A percentile compares a stretch with the other conserved stretches of the same genome.
These are phyloP conservation scores for Oreamnos americanus DNA, from an alignment of 2,113 vertebrate genomes.

Conservation along the genomic window DNA sequence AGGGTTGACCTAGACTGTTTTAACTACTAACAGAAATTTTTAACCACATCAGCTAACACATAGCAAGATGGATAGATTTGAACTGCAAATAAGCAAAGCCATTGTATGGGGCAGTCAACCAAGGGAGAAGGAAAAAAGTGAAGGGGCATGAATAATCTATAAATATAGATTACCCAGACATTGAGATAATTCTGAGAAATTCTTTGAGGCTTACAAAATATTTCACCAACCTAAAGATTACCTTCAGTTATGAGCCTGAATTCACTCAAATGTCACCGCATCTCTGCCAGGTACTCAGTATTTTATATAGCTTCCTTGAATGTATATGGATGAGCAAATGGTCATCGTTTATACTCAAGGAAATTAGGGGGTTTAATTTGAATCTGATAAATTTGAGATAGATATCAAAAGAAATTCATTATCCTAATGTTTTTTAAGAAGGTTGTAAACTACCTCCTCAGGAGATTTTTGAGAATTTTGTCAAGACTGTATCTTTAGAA, in stretches of 20 bases:
- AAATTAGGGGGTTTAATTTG: background rate
- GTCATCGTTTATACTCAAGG: background rate
- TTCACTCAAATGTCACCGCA: background rate
- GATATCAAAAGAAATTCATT: background rate
- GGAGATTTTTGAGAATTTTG: background rate
- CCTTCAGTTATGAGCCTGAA: background rate
- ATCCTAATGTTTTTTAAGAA: background rate
- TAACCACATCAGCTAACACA: background rate
- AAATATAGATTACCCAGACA: background rate
- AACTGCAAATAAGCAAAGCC: background rate
- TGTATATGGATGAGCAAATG: background rate
- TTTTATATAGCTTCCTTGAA: background rate
- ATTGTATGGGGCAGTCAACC: background rate
- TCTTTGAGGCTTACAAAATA: background rate
- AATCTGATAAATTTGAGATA: background rate
- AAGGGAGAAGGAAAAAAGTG: background rate
- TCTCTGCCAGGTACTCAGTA: background rate
- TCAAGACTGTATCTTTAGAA: background rate
- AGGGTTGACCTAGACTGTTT: background rate
- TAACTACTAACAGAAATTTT: background rate
- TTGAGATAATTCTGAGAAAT: background rate
- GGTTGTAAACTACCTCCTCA: background rate
- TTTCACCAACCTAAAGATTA: background rate
- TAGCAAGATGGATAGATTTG: background rate
- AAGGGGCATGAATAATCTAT: background rate